Base-by-base conservation (phyloP, 2,113 vertebrate genomes). In the Saiga tatarica region DNA sequence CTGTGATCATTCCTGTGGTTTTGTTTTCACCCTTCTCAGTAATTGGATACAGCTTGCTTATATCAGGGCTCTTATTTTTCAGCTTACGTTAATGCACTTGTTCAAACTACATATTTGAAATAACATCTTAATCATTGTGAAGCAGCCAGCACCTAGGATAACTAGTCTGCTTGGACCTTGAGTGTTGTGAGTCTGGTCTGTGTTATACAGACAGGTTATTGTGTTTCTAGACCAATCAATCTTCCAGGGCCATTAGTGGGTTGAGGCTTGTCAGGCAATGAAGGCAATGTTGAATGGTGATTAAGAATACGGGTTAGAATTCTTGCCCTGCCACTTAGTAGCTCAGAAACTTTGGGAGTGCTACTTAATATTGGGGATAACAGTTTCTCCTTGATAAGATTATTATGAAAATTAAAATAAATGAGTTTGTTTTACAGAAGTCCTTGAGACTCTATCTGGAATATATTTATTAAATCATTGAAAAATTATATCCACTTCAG, bases 81-180 rank as follows among this genome's bases (percentile, higher is more conserved):
- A 88, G 42, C 52, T 23, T 95, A 39, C 88, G 4, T 7, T 87
- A 93, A 91, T 85, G 78, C n/a, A 28, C 36, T 88, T 93, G 10
- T 71, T 93, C 47, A 67, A 97, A 95, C 91, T 79, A 81, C 21
- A 50, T 90, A 59, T 7, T 78, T 52, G 93, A 95, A 93, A 91
- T 91, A 84, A 52, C 30, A 55, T 91, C 33, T 81, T 89, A 39
- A 62, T 92, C 26, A 50, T 36, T 26, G 2, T 81, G 88, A 88
- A 89, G 25, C 45, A 95, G 28, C 53, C 67, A 67, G 7, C 50
- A 52, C 11, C 28, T 53, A 42, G 33, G 64, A 53, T 45, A 92
- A 86, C 89, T 74, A 36, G 33, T 86, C 39, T 91, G 28, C 26
- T 84, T 85, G 53, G 50, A 16, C 30, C 57, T 36, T 95, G 67